Base-by-base conservation (phyloP, 2,113 vertebrate genomes). In the Prionailurus viverrinus region DNA sequence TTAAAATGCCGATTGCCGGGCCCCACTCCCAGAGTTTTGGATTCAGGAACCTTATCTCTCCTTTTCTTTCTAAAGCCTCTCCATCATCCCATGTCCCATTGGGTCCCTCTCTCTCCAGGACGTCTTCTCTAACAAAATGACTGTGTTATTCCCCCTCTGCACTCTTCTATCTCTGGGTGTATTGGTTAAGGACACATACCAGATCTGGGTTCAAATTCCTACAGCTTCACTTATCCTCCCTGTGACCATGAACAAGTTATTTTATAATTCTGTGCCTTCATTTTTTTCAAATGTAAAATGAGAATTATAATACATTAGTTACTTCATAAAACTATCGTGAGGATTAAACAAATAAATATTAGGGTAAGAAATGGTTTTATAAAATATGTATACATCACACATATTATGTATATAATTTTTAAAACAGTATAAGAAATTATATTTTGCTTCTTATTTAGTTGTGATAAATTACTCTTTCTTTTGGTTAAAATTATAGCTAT, bases 361-460 rank as follows among this genome's bases (percentile, higher is more conserved):
- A 65, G 36, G 21, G 4, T 74, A 66, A 95, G 25, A 79, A 51
- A 76, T 76, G 41, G 41, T 66, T 97, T 53, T 25, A 51, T 41
- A n/a, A 45, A 9, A 45, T 9, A n/a, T 9, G 25, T 27, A 51
- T 33, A 41, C 31, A 84, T 63, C 21, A 2, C 45, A 66, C 14
- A 23, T 5, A 36, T 51, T 16, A 8, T 74, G 10, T 31, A 29
- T 33, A 27, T 81, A 39, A 78, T 48, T 63, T 94, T 71, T 66
- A 21, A 78, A 71, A 36, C 4, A 82, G 25, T 69, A 0, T 51
- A 74, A 87, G 58, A 83, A 69, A 29, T 69, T 82, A 0, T 82
- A 76, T 76, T 84, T 63, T 79, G 45, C 31, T 91, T 91, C 48
- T 94, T 55, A 76, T 58, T 95, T 86, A 86, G 66, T 45, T 73